A percentile compares a stretch with the other conserved stretches of the same genome.
phyloP scores from a whole-genome alignment of 2,113 vertebrate genomes.

The Notarius quadriscutis region DNA sequence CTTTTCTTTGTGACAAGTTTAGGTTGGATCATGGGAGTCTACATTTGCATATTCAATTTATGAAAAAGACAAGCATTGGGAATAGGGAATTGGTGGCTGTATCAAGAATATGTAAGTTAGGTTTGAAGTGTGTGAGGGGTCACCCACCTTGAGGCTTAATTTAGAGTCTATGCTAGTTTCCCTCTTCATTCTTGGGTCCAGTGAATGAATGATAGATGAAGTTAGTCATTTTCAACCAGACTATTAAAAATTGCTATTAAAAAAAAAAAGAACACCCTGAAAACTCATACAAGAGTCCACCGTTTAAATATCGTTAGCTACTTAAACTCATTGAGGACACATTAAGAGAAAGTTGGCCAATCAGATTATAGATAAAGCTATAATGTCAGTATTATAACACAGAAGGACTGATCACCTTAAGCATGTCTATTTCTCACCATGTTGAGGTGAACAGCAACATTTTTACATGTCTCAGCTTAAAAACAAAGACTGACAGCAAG shows the following conservation, averaged over 20 bases:
- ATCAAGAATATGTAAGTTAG: slow-evolving; percentile 14
- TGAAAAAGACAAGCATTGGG: slow-evolving; percentile 37
- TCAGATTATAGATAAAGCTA: background rate
- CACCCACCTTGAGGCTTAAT: slow-evolving; percentile 32
- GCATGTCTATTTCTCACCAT: background rate
- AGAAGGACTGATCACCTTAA: background rate
- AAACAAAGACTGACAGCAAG: background rate
- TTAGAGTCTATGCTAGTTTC: slow-evolving; percentile 32
- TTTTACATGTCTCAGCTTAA: background rate
- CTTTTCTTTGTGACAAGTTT: background rate
- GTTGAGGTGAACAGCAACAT: background rate
- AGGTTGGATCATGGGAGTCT: background rate
- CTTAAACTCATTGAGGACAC: background rate
- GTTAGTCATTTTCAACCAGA: slow-evolving; percentile 24
- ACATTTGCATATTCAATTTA: slow-evolving; percentile 35
- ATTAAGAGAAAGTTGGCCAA: background rate
- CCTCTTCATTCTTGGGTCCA: slow-evolving; percentile 37
- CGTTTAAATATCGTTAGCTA: background rate
- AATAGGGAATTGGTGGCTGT: slow-evolving; percentile 21
- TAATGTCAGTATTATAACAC: background rate
- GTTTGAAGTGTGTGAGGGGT: slow-evolving; percentile 27
- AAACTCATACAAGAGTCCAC: background rate
- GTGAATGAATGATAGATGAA: slow-evolving; percentile 46
- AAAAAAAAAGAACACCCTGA: slow-evolving; percentile 1
- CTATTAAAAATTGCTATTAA: background rate